Base-by-base conservation (phyloP, 2,113 vertebrate genomes). In the Spea bombifrons region DNA sequence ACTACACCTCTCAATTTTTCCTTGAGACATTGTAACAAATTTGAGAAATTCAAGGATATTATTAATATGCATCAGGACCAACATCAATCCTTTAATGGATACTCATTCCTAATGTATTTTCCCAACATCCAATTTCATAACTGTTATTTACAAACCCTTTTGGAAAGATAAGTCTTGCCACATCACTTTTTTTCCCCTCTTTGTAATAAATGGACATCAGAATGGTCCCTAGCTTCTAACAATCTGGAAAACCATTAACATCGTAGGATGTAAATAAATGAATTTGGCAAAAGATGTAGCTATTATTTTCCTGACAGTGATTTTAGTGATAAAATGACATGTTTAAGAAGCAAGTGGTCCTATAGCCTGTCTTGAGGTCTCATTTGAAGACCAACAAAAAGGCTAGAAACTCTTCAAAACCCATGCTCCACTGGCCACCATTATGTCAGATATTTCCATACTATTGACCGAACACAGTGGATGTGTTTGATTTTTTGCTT, bases 401-500 rank as follows among this genome's bases (percentile, higher is more conserved):
- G 55, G 30, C 30, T 30, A 30, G 30, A 30, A 30, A 30, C 30
- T 59, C 5, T 13, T 9, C 55, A 2, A 59, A 59, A 59, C 55
- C 10, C 9, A 59, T 70, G 43, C 46, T 49, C 44, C 66, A 6
- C 47, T 16, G 47, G 50, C 47, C 67, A 49, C 48, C 12, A 15
- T 15, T n/a, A 69, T 49, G 8, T 59, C 55, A 10, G 10, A 5
- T 13, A 8, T 43, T 79, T 57, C 69, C 63, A 73, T 8, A 70
- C 3, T 46, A 73, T 75, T 82, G 48, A 73, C 67, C 73, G 71
- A 83, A 75, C 5, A 75, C 43, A 79, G 55, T 73, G 50, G 67
- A 66, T 75, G 73, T 69, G 75, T 83, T 81, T 71, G 78, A 64
- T 70, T 67, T 50, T 81, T 71, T 69, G 73, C 69, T 83, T 68